These are phyloP conservation scores for Anniella stebbinsi DNA, from an alignment of 2,797 vertebrate species.

Conservation along the genomic window DNA sequence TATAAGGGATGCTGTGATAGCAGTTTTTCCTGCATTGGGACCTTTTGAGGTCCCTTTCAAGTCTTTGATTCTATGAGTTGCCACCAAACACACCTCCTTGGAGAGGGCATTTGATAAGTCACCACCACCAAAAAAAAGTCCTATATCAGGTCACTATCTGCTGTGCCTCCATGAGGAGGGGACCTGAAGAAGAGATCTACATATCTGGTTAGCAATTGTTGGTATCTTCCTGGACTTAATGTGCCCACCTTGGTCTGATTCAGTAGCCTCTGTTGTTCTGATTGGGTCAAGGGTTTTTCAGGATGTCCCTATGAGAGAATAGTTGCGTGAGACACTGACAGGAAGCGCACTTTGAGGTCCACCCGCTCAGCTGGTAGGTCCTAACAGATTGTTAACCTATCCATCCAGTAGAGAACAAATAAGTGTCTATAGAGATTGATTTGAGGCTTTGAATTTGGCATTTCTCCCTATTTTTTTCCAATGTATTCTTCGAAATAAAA, in stretches of 20 bases:
- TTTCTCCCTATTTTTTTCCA: background rate
- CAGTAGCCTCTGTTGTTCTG: background rate
- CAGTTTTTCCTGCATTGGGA: background rate
- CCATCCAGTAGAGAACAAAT: background rate
- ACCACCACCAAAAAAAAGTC: background rate
- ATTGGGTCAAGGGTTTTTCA: background rate
- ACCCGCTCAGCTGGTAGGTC: too few species aligned
- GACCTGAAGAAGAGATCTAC: background rate
- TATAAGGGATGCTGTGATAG: background rate
- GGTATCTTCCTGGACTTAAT: background rate
- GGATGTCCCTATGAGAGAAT: too few species aligned
- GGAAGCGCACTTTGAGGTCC: background rate
- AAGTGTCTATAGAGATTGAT: background rate
- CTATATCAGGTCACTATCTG: background rate
- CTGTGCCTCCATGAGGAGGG: background rate
- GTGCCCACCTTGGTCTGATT: background rate
- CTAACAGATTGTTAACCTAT: background rate
- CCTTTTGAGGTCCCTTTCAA: background rate
- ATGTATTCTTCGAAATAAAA: too few species aligned
- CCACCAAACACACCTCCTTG: background rate
- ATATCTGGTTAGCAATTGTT: too few species aligned
- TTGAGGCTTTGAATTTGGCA: background rate
- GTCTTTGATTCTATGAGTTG: background rate
- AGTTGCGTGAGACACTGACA: too few species aligned
- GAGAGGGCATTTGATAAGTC: too few species aligned